These are phyloP conservation scores for Galerucella pusilla DNA, from an alignment of 2,888 invertebrate species.

Conservation along the genomic window DNA sequence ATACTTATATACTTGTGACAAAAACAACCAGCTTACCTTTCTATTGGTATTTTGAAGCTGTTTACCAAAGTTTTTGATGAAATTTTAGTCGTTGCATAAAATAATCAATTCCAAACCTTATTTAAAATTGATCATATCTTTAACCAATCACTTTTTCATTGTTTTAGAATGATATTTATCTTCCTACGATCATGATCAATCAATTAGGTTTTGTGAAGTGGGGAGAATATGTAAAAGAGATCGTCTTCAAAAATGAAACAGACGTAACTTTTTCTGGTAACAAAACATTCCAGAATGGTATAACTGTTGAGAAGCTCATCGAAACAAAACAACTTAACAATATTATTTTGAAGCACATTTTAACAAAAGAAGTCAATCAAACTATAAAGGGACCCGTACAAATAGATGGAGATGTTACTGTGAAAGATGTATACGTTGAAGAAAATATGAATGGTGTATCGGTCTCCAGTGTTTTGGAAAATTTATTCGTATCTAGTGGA, in stretches of 20 bases:
- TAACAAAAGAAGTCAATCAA: conserved; percentile 62
- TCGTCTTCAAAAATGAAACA: conserved; percentile 63
- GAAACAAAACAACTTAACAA: conserved; percentile 62
- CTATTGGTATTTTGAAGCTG: too few relatives aligned
- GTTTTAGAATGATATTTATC: conserved; percentile 55
- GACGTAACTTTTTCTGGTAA: conserved; percentile 52
- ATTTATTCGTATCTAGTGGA: conserved; percentile 49
- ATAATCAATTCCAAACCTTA: neutral
- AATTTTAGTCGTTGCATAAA: neutral
- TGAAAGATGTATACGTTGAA: conserved; percentile 59
- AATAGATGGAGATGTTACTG: conserved; percentile 58
- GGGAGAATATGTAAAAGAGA: conserved; percentile 60
- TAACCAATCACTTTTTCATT: neutral
- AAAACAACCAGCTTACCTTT: too few relatives aligned
- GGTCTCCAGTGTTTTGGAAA: conserved; percentile 50
- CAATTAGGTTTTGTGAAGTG: conserved; percentile 62
- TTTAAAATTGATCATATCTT: neutral
- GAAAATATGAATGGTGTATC: conserved; percentile 58
- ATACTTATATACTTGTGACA: too few relatives aligned
- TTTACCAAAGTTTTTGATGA: neutral
- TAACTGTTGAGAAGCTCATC: conserved; percentile 59
- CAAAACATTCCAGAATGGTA: conserved; percentile 59
- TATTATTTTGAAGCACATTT: conserved; percentile 60
- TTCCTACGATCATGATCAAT: conserved; percentile 56
- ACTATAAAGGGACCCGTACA: conserved; percentile 55